Conservation (phyloP, 2,888 invertebrate species). For the Clistopyga incitator region DNA sequence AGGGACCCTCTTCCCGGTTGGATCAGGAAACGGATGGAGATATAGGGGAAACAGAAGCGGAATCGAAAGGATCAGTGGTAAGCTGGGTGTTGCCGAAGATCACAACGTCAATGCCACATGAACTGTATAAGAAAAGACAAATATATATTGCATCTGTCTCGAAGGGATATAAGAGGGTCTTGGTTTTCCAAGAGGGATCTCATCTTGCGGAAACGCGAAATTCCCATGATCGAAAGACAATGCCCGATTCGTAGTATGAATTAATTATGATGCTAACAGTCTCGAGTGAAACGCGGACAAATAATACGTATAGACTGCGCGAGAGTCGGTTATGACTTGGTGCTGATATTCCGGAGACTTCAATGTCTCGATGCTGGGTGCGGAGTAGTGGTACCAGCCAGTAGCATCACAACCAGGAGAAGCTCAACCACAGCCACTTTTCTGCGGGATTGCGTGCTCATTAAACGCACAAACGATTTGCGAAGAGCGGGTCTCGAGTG, state of each 20-base stretch:
- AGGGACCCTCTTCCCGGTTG: constrained; percentile 38
- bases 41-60: constrained; percentile 52
- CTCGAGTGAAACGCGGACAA: constrained; percentile 11
- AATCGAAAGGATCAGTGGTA: constrained; percentile 62
- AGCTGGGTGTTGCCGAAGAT: constrained; percentile 55
- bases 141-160: constrained; percentile 28
- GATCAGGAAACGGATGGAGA: constrained; percentile 59
- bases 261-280: constrained; percentile 33
- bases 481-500: constrained; percentile 61
- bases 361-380: constrained; percentile 11
- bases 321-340: constrained; percentile 35
- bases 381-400: constrained; percentile 25
- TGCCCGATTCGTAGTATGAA: constrained; percentile 29
- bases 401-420: constrained; percentile 14
- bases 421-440: constrained; percentile 64
- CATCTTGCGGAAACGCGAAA: not conserved
- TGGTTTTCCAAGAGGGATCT: not conserved
- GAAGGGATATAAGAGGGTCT: not conserved
- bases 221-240: constrained; percentile 29
- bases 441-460: constrained; percentile 69
- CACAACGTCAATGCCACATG: constrained; percentile 59
- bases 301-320: constrained; percentile 25
- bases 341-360: constrained; percentile 47
- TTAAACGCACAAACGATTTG: constrained; percentile 69
- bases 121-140: constrained; percentile 45